Evolutionary conservation across 2,113 vertebrate species (phyloP).

Genomic region (Cricetomys ansorgei): DNA sequence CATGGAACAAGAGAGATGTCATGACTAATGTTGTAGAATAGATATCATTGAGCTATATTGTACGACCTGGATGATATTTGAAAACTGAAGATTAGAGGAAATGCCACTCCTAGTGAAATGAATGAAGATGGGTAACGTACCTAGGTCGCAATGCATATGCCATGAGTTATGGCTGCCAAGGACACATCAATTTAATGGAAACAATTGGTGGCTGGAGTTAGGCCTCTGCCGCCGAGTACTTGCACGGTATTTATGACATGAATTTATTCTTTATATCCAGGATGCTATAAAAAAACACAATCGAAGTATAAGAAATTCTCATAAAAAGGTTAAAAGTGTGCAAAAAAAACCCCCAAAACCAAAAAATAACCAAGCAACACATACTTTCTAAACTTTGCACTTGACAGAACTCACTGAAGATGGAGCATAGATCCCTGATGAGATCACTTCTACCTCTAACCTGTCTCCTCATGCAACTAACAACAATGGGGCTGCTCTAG

Average conservation of each 20-base stretch:
- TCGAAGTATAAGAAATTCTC: neutral
- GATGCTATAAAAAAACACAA: neutral
- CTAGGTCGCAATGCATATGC: neutral
- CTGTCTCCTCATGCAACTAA: rapidly evolving
- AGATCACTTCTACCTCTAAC: neutral
- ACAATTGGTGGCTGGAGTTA: neutral
- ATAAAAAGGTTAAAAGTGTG: neutral
- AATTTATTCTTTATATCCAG: neutral
- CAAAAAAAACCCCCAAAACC: too few relatives aligned
- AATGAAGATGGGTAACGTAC: neutral
- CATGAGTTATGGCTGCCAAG: neutral
- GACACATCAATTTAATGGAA: neutral
- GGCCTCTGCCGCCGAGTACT: neutral
- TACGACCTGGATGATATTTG: neutral
- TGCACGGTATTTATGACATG: too few relatives aligned
- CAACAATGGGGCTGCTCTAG: neutral
- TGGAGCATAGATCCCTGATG: neutral
- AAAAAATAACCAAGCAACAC: neutral
- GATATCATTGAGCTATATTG: neutral
- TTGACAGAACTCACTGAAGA: neutral
- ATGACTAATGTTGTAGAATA: neutral
- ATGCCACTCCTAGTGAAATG: neutral
- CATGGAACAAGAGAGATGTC: neutral
- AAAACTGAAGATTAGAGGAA: neutral
- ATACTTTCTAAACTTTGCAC: neutral